Evolutionary conservation across 1,140 invertebrate species (phyloP).

Genomic region (Tribolium castaneum): DNA sequence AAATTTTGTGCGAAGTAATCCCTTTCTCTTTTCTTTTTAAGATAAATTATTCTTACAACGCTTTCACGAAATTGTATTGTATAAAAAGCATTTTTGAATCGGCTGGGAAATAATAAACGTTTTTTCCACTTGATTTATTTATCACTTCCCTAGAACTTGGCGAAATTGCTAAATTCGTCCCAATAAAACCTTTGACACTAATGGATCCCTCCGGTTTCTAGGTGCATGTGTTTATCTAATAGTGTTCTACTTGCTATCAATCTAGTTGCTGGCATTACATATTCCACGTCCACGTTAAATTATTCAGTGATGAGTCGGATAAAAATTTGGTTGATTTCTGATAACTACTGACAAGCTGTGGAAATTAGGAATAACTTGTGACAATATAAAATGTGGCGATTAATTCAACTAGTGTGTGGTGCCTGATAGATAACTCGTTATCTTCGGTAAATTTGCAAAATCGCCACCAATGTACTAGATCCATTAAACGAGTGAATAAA

Average conservation of each 20-base stretch:
- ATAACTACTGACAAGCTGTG: too few relatives aligned
- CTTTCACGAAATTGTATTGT: neutral
- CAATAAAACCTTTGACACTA: neutral
- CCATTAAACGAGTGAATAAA: conserved; percentile 11
- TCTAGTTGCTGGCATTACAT: neutral
- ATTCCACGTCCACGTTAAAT: neutral
- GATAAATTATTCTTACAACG: conserved; percentile 12
- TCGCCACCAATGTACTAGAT: neutral
- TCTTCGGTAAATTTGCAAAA: neutral
- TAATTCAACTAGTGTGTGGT: too few relatives aligned
- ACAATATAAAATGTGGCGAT: too few relatives aligned
- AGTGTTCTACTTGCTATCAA: neutral
- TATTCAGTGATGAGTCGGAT: neutral
- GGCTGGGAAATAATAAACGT: neutral
- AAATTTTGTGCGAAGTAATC: neutral
- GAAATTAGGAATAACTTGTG: too few relatives aligned
- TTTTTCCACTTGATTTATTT: neutral
- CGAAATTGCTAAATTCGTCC: neutral
- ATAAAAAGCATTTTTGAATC: neutral
- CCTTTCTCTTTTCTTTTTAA: neutral
- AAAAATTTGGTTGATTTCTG: neutral
- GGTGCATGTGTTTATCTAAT: neutral
- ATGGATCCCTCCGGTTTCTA: neutral
- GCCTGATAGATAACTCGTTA: neutral
- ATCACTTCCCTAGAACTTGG: neutral